phyloP scores from a whole-genome alignment of 2,113 vertebrate genomes.

The Rattus rattus region DNA sequence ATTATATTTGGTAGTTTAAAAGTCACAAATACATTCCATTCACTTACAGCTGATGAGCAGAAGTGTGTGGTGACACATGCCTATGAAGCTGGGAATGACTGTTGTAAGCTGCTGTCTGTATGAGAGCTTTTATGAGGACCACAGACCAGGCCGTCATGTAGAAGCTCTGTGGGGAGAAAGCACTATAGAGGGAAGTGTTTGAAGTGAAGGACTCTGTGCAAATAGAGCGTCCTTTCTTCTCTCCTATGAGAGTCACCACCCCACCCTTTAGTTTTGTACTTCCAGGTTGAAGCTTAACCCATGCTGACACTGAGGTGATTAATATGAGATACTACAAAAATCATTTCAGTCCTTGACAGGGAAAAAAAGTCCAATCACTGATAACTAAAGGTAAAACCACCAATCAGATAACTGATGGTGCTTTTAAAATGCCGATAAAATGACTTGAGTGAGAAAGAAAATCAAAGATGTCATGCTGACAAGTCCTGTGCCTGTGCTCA shows the following conservation, averaged over 20 bases:
- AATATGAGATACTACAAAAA: constrained; percentile 29
- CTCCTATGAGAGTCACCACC: neutral
- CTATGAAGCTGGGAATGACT: neutral
- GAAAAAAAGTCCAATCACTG: neutral
- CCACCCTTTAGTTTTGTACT: neutral
- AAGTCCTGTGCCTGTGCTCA: neutral
- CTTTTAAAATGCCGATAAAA: neutral
- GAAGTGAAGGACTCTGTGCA: neutral
- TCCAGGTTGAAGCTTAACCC: neutral
- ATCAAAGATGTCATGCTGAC: neutral
- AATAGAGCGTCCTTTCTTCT: neutral
- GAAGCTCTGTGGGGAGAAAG: neutral
- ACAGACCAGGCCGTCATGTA: neutral
- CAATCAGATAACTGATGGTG: neutral
- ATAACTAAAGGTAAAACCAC: neutral
- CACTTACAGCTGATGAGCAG: neutral
- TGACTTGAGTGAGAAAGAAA: neutral
- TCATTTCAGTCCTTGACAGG: neutral
- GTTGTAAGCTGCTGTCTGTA: neutral
- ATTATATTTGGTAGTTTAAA: neutral
- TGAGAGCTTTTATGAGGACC: neutral
- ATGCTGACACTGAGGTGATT: neutral
- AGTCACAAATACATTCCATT: neutral
- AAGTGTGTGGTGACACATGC: neutral
- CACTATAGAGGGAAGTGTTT: neutral